phyloP scores from a whole-genome alignment of 2,888 invertebrate genomes.

The Melieria picta region DNA sequence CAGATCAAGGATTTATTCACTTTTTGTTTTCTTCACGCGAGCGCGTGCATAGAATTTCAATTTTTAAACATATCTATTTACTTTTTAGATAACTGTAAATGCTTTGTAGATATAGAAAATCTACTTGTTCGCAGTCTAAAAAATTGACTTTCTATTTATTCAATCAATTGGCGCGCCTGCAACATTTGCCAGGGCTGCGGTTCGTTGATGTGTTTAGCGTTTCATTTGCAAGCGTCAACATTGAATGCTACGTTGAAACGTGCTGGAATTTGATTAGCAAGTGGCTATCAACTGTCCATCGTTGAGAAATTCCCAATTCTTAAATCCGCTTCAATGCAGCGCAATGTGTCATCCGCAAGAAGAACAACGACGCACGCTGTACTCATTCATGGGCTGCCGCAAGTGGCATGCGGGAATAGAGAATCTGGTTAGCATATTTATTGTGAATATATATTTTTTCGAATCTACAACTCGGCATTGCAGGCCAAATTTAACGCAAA shows the following conservation, averaged over 20 bases:
- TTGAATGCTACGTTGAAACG: background rate
- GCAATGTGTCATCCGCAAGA: slow-evolving; percentile 16
- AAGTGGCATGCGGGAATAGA: too few relatives aligned
- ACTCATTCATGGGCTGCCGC: background rate
- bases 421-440: too few relatives aligned
- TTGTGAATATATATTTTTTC: background rate
- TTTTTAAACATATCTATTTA: background rate
- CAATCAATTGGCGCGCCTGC: background rate
- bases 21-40: background rate
- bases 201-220: background rate
- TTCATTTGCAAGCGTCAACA: background rate
- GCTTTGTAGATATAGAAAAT: too few relatives aligned
- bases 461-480: slow-evolving; percentile 9
- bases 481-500: slow-evolving; percentile 32
- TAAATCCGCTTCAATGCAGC: background rate
- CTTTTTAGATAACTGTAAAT: too few relatives aligned
- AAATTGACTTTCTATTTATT: background rate
- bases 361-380: background rate
- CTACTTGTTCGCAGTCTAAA: background rate
- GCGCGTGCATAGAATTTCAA: background rate
- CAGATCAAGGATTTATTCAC: slow-evolving; percentile 26
- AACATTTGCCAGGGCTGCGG: too few relatives aligned
- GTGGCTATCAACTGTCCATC: too few relatives aligned
- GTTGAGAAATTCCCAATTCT: slow-evolving; percentile 24
- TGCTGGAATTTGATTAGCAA: slow-evolving; percentile 11